Evolutionary conservation across 1,140 invertebrate species (phyloP).

Genomic region (Pseudomyrmex pallidus): DNA sequence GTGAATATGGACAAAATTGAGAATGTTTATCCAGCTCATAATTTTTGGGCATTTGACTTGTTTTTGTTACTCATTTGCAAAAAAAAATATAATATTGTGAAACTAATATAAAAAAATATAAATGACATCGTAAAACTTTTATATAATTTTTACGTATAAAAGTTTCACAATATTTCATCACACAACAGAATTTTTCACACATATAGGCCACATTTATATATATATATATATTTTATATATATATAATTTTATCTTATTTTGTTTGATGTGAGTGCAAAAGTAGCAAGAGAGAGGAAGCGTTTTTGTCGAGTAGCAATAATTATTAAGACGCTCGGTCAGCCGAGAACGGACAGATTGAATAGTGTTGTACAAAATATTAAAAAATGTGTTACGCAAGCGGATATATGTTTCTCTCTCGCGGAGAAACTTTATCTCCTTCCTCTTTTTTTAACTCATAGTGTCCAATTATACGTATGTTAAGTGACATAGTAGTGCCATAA

Average conservation of each 20-base stretch:
- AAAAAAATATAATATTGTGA: constrained; percentile 7
- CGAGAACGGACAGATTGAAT: constrained; percentile 21
- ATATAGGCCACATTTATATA: not conserved
- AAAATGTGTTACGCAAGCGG: constrained; percentile 29
- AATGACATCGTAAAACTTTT: no score
- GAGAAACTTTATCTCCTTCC: not conserved
- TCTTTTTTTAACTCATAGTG: constrained; percentile 51
- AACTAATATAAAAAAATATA: no score
- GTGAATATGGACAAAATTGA: constrained; percentile 1
- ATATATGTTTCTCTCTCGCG: not conserved
- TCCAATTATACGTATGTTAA: constrained; percentile 46
- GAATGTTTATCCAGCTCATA: constrained; percentile 26
- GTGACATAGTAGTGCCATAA: constrained; percentile 76
- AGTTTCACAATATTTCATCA: constrained; percentile 51
- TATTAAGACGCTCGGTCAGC: not conserved
- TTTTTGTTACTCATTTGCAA: constrained; percentile 64
- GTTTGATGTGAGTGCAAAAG: not conserved
- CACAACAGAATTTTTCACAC: not conserved
- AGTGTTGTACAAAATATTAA: constrained; percentile 39
- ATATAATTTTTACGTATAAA: no score
- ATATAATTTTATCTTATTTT: no score
- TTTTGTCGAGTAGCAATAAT: not conserved
- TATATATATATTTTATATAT: no score
- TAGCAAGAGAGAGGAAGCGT: not conserved
- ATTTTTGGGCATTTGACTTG: constrained; percentile 62